Percentiles rank a stretch among this genome's conserved stretches.
These are phyloP conservation scores for Echeneis naucrates DNA, from an alignment of 2,797 vertebrate species.

Conservation along the genomic window DNA sequence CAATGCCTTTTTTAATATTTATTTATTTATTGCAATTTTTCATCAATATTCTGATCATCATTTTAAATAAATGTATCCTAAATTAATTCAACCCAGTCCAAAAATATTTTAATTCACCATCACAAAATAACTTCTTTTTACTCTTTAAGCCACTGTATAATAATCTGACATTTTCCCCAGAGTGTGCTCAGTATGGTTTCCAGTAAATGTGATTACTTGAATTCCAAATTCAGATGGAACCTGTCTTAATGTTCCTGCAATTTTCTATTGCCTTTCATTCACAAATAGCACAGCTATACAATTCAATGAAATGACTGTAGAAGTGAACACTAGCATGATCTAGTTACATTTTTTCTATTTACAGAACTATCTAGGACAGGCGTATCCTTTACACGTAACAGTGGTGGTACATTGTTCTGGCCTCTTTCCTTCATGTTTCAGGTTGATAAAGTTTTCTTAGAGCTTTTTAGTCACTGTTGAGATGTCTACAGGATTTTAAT, in stretches of 20 bases:
- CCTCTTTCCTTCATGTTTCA: neutral
- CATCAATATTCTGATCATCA: no score
- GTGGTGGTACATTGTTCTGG: neutral
- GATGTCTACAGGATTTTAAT: neutral
- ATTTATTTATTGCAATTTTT: no score
- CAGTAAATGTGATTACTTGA: no score
- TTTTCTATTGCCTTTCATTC: neutral
- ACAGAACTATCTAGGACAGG: neutral
- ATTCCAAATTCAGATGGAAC: neutral
- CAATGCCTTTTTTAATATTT: no score
- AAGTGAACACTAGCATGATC: neutral
- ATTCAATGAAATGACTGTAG: neutral
- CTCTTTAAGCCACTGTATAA: no score
- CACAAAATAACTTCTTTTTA: no score
- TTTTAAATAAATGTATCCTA: no score
- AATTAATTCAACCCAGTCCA: no score
- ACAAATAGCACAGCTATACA: neutral
- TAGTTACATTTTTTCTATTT: neutral
- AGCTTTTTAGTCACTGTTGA: neutral
- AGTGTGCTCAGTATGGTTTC: no score
- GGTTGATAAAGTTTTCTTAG: neutral
- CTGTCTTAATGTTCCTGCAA: neutral
- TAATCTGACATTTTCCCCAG: no score
- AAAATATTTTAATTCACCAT: no score
- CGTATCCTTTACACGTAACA: neutral